Evolutionary conservation across 2,797 vertebrate genomes (phyloP), one percentile per base, ranked within the genome.

Genomic region (Rallus crepitans): DNA sequence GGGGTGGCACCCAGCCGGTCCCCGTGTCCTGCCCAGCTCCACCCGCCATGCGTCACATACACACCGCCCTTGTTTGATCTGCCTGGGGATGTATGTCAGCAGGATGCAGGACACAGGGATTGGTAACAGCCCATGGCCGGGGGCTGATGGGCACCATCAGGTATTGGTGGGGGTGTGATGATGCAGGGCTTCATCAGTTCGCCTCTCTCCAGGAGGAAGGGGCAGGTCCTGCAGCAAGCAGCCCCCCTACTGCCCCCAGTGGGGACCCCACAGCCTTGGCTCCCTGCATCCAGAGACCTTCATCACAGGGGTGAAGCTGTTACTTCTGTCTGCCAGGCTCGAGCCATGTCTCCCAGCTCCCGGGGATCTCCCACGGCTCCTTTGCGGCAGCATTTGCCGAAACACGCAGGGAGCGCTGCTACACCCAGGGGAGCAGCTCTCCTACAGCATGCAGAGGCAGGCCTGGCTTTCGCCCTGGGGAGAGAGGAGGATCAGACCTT

Each of bases 51-150:
- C 64, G 86, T 95, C 93, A 97, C 19, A 18, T 52, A 40, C 72
- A 8, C 87, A 79, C 92, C 85, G 0, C 91, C 94, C 82, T 94
- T 95, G 93, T 95, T 95, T 97, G 94, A 95, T 83, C 70, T 91
- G 88, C 91, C 72, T 19, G 64, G 64, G 52, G 69, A n/a, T 25
- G 21, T 82, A 65, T 69, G 88, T 47, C 65, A 71, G 85, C 79
- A 53, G 88, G 82, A 88, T 64, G 87, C 47, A 14, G 52, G 79
- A 53, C 0, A 0, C 9, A 5, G 93, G 83, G 63, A 87, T 31
- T 40, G 84, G 63, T 65, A 96, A 96, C 95, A 94, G 82, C 80
- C 94, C 68, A 87, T 5, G 8, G 75, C 61, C 25, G 3, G 56
- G 48, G 87, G 59, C 70, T n/a, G 53, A 21, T 7, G 1, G 48